Base-by-base conservation (phyloP, 2,888 invertebrate genomes). In the Stenotaenia linearis region DNA sequence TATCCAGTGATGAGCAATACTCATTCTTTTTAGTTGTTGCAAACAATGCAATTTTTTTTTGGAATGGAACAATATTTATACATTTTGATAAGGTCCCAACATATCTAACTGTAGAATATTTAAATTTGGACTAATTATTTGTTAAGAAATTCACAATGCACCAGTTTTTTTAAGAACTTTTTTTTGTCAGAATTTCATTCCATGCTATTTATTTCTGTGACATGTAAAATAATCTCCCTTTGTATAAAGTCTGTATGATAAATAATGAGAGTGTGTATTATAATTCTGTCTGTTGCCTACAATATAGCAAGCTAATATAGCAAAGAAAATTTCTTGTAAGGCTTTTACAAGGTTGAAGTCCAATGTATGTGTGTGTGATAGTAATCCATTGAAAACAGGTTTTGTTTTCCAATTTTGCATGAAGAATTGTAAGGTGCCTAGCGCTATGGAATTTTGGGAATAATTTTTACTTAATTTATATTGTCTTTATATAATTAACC, bases 141-240 rank as follows among this genome's bases (percentile, higher is more conserved):
- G 69, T 69, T 28, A 69, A 69, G 25, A 69, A 69, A 69, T 69
- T 69, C 25, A 28, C 69, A 69, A 69, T 69, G 69, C 69, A 69
- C 69, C 69, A 69, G n/a, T 69, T 69, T 69, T 69, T 69, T 10
- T 25, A 69, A n/a, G 25, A 28, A 6, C 15, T 69, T 69, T 69
- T 25, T 28, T 23, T 69, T 69, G 69, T 69, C 69, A 28, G 28
- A 69, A 69, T 69, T 69, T 69, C 69, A 69, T 69, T 69, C 69
- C 69, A 69, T 28, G 69, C 69, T 69, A 69, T 69, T 69, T 69
- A 69, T 69, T 69, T 69, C 69, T 69, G 69, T 69, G 69, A 69
- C 23, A 69, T 69, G 69, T 69, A 69, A 69, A 69, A 69, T 69
- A 69, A 69, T 69, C 69, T 69, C 69, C 69, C 69, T 69, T 69